A percentile compares a stretch with the other conserved stretches of the same genome.
phyloP scores from a whole-genome alignment of 2,888 invertebrate species.

The Diaphora mendica region DNA sequence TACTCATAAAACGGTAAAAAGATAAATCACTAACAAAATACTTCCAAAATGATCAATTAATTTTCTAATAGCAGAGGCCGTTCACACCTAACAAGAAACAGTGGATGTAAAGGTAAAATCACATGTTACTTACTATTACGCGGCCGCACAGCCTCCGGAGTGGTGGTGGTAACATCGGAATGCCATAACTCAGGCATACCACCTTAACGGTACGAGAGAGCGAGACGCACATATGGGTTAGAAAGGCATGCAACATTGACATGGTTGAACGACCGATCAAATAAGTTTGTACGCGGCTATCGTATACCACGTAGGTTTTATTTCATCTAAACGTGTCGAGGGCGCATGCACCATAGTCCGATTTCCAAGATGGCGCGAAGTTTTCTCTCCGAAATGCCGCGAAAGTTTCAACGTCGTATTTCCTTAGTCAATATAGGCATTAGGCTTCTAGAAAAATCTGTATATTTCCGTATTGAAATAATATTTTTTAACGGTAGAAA shows the following conservation, averaged over 20 bases:
- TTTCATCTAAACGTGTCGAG: slow-evolving; percentile 80
- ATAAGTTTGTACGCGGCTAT: slow-evolving; percentile 83
- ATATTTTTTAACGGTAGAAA: background rate
- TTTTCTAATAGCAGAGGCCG: slow-evolving; percentile 68
- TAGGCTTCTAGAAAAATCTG: background rate
- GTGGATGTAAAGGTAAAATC: slow-evolving; percentile 72
- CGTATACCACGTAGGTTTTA: slow-evolving; percentile 82
- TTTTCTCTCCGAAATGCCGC: slow-evolving; percentile 62
- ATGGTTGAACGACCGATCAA: slow-evolving; percentile 87
- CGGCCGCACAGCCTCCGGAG: slow-evolving; percentile 77
- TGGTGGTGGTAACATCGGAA: slow-evolving; percentile 83
- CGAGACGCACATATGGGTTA: slow-evolving; percentile 63
- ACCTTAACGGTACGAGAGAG: slow-evolving; percentile 83
- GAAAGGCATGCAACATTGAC: slow-evolving; percentile 68
- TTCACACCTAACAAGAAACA: slow-evolving; percentile 71
- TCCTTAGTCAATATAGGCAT: slow-evolving; percentile 24
- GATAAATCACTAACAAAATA: slow-evolving; percentile 23
- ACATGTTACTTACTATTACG: slow-evolving; percentile 72
- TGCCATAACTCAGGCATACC: slow-evolving; percentile 84
- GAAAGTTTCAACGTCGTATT: slow-evolving; percentile 48
- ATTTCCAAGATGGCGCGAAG: slow-evolving; percentile 74
- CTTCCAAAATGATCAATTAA: slow-evolving; percentile 60
- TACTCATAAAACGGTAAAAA: slow-evolving; percentile 16
- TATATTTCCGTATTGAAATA: background rate
- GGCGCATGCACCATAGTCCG: slow-evolving; percentile 67